Conservation (phyloP, 2,888 invertebrate species). For the Catocala fraxini region DNA sequence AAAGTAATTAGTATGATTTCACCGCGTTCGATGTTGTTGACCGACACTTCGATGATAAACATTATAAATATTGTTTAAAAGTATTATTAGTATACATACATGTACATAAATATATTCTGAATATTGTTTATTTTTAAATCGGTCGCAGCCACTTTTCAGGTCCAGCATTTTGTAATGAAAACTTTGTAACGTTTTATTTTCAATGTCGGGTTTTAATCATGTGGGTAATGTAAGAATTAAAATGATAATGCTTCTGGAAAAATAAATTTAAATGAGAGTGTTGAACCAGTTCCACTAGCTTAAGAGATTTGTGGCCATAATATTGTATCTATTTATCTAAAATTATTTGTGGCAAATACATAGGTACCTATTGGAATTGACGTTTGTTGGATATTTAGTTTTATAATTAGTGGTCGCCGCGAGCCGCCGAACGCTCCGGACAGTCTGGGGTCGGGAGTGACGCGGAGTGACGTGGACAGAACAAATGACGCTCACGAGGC, state of each 20-base stretch:
- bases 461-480: no score
- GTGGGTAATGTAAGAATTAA: constrained; percentile 48
- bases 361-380: constrained; percentile 22
- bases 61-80: constrained; percentile 86
- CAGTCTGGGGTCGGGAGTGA: no score
- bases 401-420: constrained; percentile 24
- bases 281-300: constrained; percentile 21
- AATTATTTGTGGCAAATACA: constrained; percentile 27
- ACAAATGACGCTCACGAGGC: background rate
- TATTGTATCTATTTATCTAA: constrained; percentile 20
- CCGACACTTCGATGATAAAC: constrained; percentile 66
- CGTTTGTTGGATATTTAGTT: constrained; percentile 42
- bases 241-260: constrained; percentile 21
- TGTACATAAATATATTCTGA: constrained; percentile 83
- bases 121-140: constrained; percentile 70
- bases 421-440: no score
- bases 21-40: constrained; percentile 69
- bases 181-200: constrained; percentile 44
- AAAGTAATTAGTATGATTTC: constrained; percentile 80
- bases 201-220: constrained; percentile 53
- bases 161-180: constrained; percentile 32
- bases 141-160: constrained; percentile 55
- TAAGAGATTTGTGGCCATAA: constrained; percentile 25
- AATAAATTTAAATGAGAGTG: constrained; percentile 12
- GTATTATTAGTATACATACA: constrained; percentile 83